Percentiles rank a stretch among this genome's conserved stretches.
These are phyloP conservation scores for Bombylius major DNA, from an alignment of 2,888 invertebrate species.

Conservation along the genomic window DNA sequence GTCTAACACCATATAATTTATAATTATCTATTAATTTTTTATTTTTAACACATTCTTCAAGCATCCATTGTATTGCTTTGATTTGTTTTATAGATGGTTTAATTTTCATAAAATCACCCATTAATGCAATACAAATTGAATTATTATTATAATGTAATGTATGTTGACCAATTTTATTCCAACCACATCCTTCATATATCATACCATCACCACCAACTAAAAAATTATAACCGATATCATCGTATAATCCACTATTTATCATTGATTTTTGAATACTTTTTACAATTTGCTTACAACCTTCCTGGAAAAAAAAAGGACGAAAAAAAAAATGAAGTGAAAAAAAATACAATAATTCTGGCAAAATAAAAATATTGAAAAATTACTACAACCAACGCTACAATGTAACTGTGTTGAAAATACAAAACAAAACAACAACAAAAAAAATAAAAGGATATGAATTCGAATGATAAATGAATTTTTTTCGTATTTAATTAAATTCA, in stretches of 20 bases:
- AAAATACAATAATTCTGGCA: no score
- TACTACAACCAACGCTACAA: no score
- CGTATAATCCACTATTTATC: conserved; percentile 35
- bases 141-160: conserved; percentile 45
- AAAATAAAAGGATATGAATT: no score
- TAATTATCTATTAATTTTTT: conserved; percentile 49
- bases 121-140: conserved; percentile 56
- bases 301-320: no score
- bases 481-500: no score
- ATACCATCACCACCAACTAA: conserved; percentile 62
- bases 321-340: no score
- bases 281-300: neutral
- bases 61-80: conserved; percentile 44
- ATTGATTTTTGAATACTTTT: neutral
- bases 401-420: no score
- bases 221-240: conserved; percentile 65
- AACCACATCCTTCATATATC: conserved; percentile 57
- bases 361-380: no score
- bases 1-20: conserved; percentile 54
- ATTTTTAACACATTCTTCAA: conserved; percentile 44
- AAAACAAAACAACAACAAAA: no score
- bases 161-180: conserved; percentile 45
- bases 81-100: conserved; percentile 43
- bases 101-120: conserved; percentile 50
- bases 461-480: no score